phyloP scores from a whole-genome alignment of 2,797 vertebrate species.

The Pangasius macronema region DNA sequence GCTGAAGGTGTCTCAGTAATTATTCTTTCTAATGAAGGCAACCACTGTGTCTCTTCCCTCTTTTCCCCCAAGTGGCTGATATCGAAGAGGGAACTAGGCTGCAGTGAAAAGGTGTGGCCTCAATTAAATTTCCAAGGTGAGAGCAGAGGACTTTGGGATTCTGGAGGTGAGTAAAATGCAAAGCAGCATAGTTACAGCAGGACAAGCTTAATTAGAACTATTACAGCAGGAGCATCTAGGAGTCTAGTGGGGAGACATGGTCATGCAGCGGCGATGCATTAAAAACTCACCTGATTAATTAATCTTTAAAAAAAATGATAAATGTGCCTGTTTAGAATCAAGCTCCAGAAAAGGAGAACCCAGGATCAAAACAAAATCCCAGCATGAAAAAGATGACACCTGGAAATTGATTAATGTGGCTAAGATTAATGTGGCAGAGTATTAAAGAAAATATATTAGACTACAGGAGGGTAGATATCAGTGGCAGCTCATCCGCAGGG shows the following conservation, averaged over 20 bases:
- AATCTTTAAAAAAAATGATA: constrained; percentile 56
- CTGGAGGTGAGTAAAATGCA: constrained; percentile 59
- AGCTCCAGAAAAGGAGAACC: constrained; percentile 12
- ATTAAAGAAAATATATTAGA: constrained; percentile 46
- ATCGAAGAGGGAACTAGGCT: constrained; percentile 8
- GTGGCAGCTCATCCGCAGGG: neutral
- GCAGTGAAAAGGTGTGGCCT: constrained; percentile 48
- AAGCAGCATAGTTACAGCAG: constrained; percentile 58
- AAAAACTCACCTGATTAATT: constrained; percentile 62
- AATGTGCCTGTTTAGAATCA: constrained; percentile 53
- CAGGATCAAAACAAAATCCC: constrained; percentile 57
- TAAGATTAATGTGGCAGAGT: constrained; percentile 55
- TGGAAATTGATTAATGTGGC: constrained; percentile 63
- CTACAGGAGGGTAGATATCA: constrained; percentile 4
- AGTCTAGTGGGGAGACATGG: constrained; percentile 54
- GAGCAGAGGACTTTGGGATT: constrained; percentile 36
- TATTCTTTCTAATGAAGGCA: constrained; percentile 63
- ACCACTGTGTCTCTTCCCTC: constrained; percentile 52
- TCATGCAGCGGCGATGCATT: constrained; percentile 53
- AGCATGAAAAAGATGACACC: constrained; percentile 55
- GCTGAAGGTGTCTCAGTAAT: constrained; percentile 36
- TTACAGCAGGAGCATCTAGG: constrained; percentile 57
- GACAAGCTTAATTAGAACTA: constrained; percentile 69
- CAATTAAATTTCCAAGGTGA: constrained; percentile 69
- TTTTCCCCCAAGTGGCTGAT: constrained; percentile 38